A percentile compares a stretch with the other conserved stretches of the same genome.
These are phyloP conservation scores for Xyrauchen texanus DNA, from an alignment of 2,113 vertebrate species.

Conservation along the genomic window DNA sequence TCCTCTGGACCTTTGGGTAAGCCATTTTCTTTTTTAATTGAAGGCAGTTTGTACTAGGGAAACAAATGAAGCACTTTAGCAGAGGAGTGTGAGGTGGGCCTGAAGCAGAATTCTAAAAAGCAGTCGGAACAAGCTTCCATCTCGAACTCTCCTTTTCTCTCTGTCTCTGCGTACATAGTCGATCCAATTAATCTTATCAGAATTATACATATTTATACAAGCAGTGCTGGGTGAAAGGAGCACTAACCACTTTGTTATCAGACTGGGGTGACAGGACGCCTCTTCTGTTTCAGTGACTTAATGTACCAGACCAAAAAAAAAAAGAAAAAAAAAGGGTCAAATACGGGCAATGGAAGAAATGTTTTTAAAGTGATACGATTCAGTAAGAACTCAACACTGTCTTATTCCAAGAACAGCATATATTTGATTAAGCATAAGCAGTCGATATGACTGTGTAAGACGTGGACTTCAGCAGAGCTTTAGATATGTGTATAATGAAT, in stretches of 20 bases:
- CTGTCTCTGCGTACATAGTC: constrained; percentile 49
- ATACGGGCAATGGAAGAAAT: background rate
- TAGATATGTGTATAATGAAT: constrained; percentile 39
- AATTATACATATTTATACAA: constrained; percentile 58
- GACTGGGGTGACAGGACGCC: constrained; percentile 45
- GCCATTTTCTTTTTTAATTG: constrained; percentile 50
- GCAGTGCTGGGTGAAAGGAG: constrained; percentile 34
- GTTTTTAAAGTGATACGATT: constrained; percentile 33
- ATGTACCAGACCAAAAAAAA: constrained; percentile 42
- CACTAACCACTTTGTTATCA: constrained; percentile 44
- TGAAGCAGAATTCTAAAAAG: constrained; percentile 35
- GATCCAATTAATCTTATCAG: constrained; percentile 60
- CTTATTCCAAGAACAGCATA: constrained; percentile 24
- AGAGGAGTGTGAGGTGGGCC: constrained; percentile 39
- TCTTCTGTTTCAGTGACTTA: constrained; percentile 54
- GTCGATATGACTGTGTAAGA: constrained; percentile 13
- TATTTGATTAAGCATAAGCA: constrained; percentile 32
- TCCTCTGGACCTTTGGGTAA: constrained; percentile 42
- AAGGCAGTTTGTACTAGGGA: constrained; percentile 46
- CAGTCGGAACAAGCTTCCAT: constrained; percentile 3
- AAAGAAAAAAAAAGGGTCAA: background rate
- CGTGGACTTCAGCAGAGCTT: constrained; percentile 23
- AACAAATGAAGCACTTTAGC: constrained; percentile 46
- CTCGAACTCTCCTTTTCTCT: constrained; percentile 14
- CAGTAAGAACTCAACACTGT: background rate